Evolutionary conservation across 2,888 invertebrate species (phyloP).

Genomic region (Eristalis arbustorum): DNA sequence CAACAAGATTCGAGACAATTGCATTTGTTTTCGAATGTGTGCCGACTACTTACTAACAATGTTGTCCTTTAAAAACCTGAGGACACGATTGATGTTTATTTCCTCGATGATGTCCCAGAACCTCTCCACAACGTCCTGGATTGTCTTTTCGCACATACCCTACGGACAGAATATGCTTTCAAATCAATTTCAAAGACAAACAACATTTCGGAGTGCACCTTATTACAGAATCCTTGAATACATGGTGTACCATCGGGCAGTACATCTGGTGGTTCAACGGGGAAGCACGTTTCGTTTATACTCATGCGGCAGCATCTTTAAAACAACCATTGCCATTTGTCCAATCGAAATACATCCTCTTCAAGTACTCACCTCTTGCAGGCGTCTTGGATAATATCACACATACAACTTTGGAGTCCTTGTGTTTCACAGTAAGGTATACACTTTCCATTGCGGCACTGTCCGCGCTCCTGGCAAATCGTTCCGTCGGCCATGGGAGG

Average conservation of each 20-base stretch:
- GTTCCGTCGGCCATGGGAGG: conserved; percentile 86
- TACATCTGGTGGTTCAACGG: conserved; percentile 93
- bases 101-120: conserved; percentile 99
- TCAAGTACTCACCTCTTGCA: conserved; percentile 85
- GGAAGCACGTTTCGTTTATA: conserved; percentile 94
- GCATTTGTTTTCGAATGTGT: neutral
- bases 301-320: conserved; percentile 91
- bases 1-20: neutral
- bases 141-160: conserved; percentile 96
- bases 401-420: conserved; percentile 96
- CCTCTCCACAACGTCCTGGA: conserved; percentile 96
- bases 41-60: conserved; percentile 90
- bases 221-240: conserved; percentile 97
- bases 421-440: conserved; percentile 97
- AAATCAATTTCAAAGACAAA: neutral
- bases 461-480: conserved; percentile 94
- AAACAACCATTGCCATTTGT: conserved; percentile 13
- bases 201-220: conserved; percentile 82
- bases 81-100: conserved; percentile 95
- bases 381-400: conserved; percentile 94
- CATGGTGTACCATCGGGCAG: conserved; percentile 97
- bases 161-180: conserved; percentile 78
- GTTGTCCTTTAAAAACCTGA: conserved; percentile 93
- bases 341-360: neutral
- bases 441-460: conserved; percentile 94